phyloP scores from a whole-genome alignment of 2,888 invertebrate genomes.

The Pseudeuparius sepicola region DNA sequence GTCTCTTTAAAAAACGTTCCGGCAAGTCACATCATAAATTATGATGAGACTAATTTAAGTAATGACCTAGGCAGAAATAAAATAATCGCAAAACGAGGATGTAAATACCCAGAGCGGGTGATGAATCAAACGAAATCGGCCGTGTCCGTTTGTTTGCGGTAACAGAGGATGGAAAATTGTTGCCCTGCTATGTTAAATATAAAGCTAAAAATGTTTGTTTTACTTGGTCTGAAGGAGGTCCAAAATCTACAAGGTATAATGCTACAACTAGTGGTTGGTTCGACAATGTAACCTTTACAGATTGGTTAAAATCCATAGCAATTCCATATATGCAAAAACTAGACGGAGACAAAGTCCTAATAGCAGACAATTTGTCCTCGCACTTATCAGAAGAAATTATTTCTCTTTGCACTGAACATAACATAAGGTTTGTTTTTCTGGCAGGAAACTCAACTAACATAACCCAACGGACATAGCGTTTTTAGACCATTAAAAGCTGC shows the following conservation, averaged over 20 bases:
- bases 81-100: conserved; percentile 12
- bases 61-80: conserved; percentile 7
- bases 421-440: background rate
- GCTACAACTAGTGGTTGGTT: conserved; percentile 3
- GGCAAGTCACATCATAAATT: conserved; percentile 8
- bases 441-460: background rate
- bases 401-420: background rate
- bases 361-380: conserved; percentile 13
- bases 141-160: conserved; percentile 12
- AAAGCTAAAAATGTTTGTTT: conserved; percentile 5
- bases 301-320: conserved; percentile 11
- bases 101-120: conserved; percentile 27
- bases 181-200: conserved; percentile 6
- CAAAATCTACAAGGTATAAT: conserved; percentile 9
- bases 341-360: conserved; percentile 9
- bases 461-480: too few species aligned
- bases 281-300: conserved; percentile 11
- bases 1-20: conserved; percentile 1
- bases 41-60: conserved; percentile 4
- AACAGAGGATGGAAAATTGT: conserved; percentile 4
- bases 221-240: conserved; percentile 10
- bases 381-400: conserved; percentile 5
- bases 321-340: conserved; percentile 12
- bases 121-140: conserved; percentile 19
- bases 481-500: too few species aligned